Evolutionary conservation across 2,113 vertebrate species (phyloP), one percentile per base, ranked within the genome.

Genomic region (Sardina pilchardus): DNA sequence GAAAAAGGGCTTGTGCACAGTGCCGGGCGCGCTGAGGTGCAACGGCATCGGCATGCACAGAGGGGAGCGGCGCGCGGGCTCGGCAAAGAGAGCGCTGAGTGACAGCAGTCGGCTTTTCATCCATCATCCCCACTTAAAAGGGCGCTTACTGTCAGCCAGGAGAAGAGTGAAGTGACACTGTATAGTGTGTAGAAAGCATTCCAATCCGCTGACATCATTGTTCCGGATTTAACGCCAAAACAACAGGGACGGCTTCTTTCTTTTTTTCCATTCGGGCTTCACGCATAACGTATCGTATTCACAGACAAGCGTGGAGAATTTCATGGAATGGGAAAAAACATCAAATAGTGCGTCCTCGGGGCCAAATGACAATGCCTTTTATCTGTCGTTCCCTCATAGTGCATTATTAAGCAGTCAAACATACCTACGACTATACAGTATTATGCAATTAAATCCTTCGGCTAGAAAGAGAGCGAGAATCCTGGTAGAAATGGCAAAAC

Each of bases 71-170:
- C 63, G 63, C 63, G 12, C 26, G 10, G 26, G 63, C 63, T 71
- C 63, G 63, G 26, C 63, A 36, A 34, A 78, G 71, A 78, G 30
- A 4, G 30, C 14, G 71, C 63, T 30, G 71, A 78, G 71, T 78
- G 71, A 78, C 71, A 78, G 71, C 71, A 36, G 71, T 78, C 71
- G 71, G 30, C 71, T 36, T 75, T 75, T 36, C 71, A 78, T 78
- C 71, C 71, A 78, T 78, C 71, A 78, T 78, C 34, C 71, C 71
- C 71, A 78, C 71, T 78, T 78, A 78, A 78, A 78, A 78, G 71
- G 71, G 71, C 39, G 71, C 71, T 36, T 78, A 78, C 71, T 36
- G 34, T 78, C 71, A 36, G 71, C 71, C 71, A 14, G 14, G 26
- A 78, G 71, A 78, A 34, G 71, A 78, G 30, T 78, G 71, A 78